Evolutionary conservation across 64 coral and sea anemone genomes (phyloP).

Genomic region (Montipora capricornis): DNA sequence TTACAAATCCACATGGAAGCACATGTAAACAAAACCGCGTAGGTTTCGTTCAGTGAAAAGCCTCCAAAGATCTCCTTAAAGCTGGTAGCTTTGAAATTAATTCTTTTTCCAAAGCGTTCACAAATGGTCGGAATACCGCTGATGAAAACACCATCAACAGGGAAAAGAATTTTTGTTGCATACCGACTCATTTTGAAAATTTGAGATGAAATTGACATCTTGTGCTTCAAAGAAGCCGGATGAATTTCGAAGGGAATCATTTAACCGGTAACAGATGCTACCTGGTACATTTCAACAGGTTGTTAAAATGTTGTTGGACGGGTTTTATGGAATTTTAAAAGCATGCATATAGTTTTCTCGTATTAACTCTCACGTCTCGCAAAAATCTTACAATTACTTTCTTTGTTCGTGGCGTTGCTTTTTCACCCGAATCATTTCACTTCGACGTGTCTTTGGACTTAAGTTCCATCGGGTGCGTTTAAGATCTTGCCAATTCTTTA

Average conservation of each 20-base stretch:
- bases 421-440: conserved; percentile 58
- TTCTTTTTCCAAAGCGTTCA: conserved; percentile 16
- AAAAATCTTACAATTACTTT: conserved; percentile 69
- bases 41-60: conserved; percentile 21
- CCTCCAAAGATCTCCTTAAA: conserved; percentile 24
- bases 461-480: conserved; percentile 17
- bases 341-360: conserved; percentile 33
- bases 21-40: neutral
- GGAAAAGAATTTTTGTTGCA: too few relatives aligned
- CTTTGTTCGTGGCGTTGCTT: conserved; percentile 74
- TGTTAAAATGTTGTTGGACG: conserved; percentile 43
- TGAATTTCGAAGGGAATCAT: conserved; percentile 31
- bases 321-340: conserved; percentile 48
- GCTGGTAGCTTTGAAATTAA: neutral
- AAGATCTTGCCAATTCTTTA: conserved; percentile 15
- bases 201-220: neutral
- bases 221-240: neutral
- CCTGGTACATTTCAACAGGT: conserved; percentile 76
- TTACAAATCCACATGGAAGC: neutral
- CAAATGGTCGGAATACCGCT: neutral
- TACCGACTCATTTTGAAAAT: neutral
- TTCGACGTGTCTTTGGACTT: conserved; percentile 36
- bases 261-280: conserved; percentile 56
- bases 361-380: conserved; percentile 39
- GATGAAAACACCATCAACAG: neutral